phyloP scores from a whole-genome alignment of 2,113 vertebrate genomes.

The Cinclus cinclus region DNA sequence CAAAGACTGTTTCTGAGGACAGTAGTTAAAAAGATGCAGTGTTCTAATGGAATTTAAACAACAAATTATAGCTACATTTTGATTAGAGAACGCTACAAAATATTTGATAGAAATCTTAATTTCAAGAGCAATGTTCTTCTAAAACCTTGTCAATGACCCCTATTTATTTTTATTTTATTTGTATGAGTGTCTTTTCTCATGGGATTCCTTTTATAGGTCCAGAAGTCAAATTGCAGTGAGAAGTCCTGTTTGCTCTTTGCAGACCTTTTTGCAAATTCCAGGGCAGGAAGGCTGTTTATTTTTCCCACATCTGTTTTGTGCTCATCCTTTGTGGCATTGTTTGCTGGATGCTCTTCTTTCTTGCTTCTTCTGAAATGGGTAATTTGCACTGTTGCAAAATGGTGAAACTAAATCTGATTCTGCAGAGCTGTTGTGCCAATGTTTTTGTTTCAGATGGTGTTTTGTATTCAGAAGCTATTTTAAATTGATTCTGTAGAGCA shows the following conservation, averaged over 20 bases:
- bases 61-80: background rate
- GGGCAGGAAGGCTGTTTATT: conserved; percentile 93
- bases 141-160: background rate
- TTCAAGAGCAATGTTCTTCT: background rate
- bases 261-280: conserved; percentile 88
- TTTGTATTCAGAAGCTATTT: background rate
- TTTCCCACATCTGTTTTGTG: conserved; percentile 98
- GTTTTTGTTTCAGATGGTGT: conserved; percentile 34
- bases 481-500: background rate
- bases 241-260: conserved; percentile 76
- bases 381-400: conserved; percentile 76
- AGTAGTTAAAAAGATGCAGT: background rate
- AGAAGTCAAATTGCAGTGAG: conserved; percentile 71
- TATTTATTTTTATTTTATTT: conserved; percentile 35
- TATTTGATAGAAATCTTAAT: background rate
- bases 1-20: background rate
- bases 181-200: conserved; percentile 53
- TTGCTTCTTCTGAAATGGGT: conserved; percentile 62
- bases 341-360: conserved; percentile 80
- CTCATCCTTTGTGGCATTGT: conserved; percentile 86
- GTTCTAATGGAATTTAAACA: background rate
- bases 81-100: background rate
- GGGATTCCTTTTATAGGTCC: conserved; percentile 68
- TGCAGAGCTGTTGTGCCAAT: conserved; percentile 33
- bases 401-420: conserved; percentile 61